Base-by-base conservation (phyloP, 2,797 vertebrate genomes). In the Diceros bicornis region DNA sequence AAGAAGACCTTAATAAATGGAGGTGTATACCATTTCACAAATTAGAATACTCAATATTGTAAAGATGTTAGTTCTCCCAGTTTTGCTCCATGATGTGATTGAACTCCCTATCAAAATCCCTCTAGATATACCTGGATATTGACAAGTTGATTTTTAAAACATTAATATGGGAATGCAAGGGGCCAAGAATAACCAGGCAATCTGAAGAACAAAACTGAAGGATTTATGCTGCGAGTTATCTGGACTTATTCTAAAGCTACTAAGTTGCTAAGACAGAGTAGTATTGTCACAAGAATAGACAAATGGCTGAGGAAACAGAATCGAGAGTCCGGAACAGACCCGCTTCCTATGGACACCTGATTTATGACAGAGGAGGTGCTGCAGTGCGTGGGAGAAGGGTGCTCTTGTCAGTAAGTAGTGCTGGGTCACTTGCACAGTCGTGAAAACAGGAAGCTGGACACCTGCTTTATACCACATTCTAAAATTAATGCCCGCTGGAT, bases 21-120 rank as follows among this genome's bases (percentile, higher is more conserved):
- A 64, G 2, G 1, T 14, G 0, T 37, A 7, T 59, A 20, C 4
- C 21, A 59, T 66, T 86, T 71, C 57, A 74, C 10, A 20, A 23
- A 62, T 72, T 27, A 34, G 41, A 85, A 62, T 57, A 55, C 4
- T 82, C 34, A 77, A 18, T 91, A 57, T 79, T 66, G 2, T 50
- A 72, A 96, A 83, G n/a, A 37, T 77, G 6, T 62, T 55, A 87
- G 93, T 96, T 88, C 75, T 96, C 4, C 29, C 61, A 29, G 23
- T 0, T 62, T 92, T 94, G 37, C 74, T 34, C 25, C 16, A 62
- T 68, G 79, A 2, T 61, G 95, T 94, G n/a, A 72, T 71, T 88
- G 55, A 84, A 84, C 8, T 68, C 57, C 47, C 57, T 81, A 13
- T 59, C 32, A 52, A 85, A 82, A 84, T 78, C 13, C 59, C 18